Conservation (phyloP, 2,113 vertebrate genomes). For the Sitta europaea region DNA sequence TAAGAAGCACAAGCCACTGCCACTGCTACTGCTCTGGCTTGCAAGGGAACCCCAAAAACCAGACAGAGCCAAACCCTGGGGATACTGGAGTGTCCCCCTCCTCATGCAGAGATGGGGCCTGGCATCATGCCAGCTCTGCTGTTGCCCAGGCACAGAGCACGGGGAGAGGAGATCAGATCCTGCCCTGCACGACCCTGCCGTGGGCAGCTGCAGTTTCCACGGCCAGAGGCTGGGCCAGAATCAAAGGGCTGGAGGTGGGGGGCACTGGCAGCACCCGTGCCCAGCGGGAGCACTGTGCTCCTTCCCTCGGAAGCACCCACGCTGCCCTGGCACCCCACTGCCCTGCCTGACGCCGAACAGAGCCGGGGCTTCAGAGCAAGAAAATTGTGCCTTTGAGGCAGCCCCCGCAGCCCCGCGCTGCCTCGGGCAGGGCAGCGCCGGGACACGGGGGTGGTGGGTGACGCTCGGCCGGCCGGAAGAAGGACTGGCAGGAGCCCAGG, state of each 20-base stretch:
- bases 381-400: not conserved
- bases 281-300: not conserved
- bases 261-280: not conserved
- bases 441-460: not conserved
- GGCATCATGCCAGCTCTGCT: accelerated
- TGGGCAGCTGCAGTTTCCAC: not conserved
- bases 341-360: not conserved
- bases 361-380: not conserved
- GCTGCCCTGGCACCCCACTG: not conserved
- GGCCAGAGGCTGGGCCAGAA: not conserved
- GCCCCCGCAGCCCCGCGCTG: not conserved
- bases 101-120: not conserved
- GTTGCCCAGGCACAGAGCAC: not conserved
- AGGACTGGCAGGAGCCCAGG: not conserved
- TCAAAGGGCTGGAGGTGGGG: constrained; percentile 19
- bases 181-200: not conserved
- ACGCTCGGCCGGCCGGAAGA: not conserved
- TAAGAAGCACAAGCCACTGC: not conserved
- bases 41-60: not conserved
- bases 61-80: not conserved
- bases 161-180: not conserved
- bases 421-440: accelerated
- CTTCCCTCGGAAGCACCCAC: not conserved
- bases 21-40: not conserved
- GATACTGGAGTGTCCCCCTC: accelerated